These are phyloP conservation scores for Sceloporus undulatus DNA, from an alignment of 2,113 vertebrate genomes.

Conservation along the genomic window DNA sequence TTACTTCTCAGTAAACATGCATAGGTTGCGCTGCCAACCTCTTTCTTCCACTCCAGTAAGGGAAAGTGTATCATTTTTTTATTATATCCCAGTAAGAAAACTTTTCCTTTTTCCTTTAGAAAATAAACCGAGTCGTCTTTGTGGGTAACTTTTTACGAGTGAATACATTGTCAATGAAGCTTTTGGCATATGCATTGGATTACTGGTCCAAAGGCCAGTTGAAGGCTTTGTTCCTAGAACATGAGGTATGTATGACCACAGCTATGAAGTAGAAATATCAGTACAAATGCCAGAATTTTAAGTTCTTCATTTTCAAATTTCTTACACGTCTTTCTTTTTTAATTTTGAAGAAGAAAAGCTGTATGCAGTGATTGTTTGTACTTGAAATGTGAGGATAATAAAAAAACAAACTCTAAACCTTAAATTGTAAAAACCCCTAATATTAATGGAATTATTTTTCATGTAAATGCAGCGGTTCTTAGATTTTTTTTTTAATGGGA, in stretches of 20 bases:
- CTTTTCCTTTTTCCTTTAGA: conserved; percentile 72
- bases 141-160: conserved; percentile 97
- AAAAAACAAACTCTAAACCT: not conserved
- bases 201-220: conserved; percentile 88
- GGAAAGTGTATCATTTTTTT: conserved; percentile 43
- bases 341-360: not conserved
- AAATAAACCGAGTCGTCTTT: conserved; percentile 91
- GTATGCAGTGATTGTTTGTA: not conserved
- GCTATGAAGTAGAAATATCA: not conserved
- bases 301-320: too few relatives aligned
- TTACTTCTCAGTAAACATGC: not conserved
- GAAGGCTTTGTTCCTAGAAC: conserved; percentile 87
- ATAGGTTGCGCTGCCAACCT: not conserved
- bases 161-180: conserved; percentile 98
- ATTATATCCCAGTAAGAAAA: conserved; percentile 34
- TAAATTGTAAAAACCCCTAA: too few relatives aligned
- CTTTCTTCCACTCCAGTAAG: conserved; percentile 26
- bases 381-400: not conserved
- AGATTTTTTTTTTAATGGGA: too few relatives aligned
- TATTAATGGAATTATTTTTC: not conserved
- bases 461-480: not conserved
- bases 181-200: conserved; percentile 90
- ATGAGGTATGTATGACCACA: conserved; percentile 78
- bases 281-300: not conserved
- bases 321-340: not conserved